Evolutionary conservation across 2,113 vertebrate genomes (phyloP).

Genomic region (Drymodes brunneopygia): DNA sequence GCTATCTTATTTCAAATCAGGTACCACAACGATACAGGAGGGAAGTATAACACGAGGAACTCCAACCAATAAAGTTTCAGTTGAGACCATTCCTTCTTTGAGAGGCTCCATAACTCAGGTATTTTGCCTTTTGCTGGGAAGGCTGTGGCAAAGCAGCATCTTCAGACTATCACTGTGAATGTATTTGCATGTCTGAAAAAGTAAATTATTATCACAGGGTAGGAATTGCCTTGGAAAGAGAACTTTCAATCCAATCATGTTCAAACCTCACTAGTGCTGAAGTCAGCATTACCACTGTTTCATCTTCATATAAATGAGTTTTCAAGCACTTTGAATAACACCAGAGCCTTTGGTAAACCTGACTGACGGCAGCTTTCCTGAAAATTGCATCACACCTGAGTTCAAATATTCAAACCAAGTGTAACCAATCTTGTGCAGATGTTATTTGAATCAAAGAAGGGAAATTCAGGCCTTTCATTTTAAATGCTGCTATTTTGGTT

Average conservation of each 20-base stretch:
- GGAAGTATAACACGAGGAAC: conserved; percentile 84
- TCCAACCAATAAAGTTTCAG: conserved; percentile 79
- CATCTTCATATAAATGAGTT: background rate
- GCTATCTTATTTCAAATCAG: conserved; percentile 57
- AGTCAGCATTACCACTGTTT: background rate
- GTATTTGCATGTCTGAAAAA: background rate
- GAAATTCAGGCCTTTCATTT: background rate
- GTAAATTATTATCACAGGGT: background rate
- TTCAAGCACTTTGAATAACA: background rate
- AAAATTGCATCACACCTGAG: background rate
- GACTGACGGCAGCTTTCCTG: background rate
- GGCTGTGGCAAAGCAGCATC: background rate
- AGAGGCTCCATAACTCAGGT: conserved; percentile 96
- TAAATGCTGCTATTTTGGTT: background rate
- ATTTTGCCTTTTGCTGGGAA: background rate
- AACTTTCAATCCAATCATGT: background rate
- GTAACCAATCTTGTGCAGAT: background rate
- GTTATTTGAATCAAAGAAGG: background rate
- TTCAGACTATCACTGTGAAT: background rate
- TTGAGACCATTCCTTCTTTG: conserved; percentile 81
- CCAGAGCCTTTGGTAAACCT: background rate
- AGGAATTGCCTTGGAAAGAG: background rate
- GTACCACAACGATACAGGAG: conserved; percentile 84
- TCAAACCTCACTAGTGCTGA: background rate
- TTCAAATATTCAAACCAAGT: background rate